phyloP scores from a whole-genome alignment of 2,888 invertebrate species.

The Tipula vernalis region DNA sequence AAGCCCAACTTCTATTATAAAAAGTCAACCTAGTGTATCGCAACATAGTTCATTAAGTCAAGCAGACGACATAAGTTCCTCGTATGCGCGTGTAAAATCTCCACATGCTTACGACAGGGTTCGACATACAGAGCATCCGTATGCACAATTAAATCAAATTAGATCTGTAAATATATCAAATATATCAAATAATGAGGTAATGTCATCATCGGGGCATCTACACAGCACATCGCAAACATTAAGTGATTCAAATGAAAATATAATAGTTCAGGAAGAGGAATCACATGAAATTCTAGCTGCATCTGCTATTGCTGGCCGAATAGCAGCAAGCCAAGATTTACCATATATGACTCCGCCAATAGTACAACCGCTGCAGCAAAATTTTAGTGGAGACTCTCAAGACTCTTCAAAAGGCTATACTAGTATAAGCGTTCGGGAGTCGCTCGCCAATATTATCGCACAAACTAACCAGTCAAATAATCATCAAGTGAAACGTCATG shows the following conservation, averaged over 20 bases:
- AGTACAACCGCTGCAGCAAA: slow-evolving; percentile 40
- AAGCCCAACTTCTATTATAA: slow-evolving; percentile 25
- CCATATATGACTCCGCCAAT: slow-evolving; percentile 82
- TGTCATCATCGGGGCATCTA: slow-evolving; percentile 14
- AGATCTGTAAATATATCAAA: slow-evolving; percentile 21
- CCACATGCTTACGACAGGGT: slow-evolving; percentile 52
- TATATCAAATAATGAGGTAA: slow-evolving; percentile 16
- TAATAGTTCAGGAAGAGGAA: slow-evolving; percentile 13
- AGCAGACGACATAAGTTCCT: slow-evolving; percentile 45
- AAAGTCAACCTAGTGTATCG: slow-evolving; percentile 38
- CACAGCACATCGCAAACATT: slow-evolving; percentile 15
- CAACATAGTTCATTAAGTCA: slow-evolving; percentile 47
- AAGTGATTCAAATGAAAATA: slow-evolving; percentile 17
- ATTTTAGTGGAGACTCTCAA: slow-evolving; percentile 85
- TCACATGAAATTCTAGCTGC: slow-evolving; percentile 64
- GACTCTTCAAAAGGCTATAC: slow-evolving; percentile 86
- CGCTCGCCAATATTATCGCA: slow-evolving; percentile 64
- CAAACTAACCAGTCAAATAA: slow-evolving; percentile 42
- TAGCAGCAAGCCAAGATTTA: slow-evolving; percentile 76
- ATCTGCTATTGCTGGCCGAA: slow-evolving; percentile 70
- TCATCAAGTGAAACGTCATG: slow-evolving; percentile 30
- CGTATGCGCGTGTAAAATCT: slow-evolving; percentile 50
- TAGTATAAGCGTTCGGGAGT: slow-evolving; percentile 81
- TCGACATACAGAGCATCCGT: slow-evolving; percentile 33
- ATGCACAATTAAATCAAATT: slow-evolving; percentile 33